phyloP scores from a whole-genome alignment of 2,888 invertebrate species.

The Drosophila putrida region DNA sequence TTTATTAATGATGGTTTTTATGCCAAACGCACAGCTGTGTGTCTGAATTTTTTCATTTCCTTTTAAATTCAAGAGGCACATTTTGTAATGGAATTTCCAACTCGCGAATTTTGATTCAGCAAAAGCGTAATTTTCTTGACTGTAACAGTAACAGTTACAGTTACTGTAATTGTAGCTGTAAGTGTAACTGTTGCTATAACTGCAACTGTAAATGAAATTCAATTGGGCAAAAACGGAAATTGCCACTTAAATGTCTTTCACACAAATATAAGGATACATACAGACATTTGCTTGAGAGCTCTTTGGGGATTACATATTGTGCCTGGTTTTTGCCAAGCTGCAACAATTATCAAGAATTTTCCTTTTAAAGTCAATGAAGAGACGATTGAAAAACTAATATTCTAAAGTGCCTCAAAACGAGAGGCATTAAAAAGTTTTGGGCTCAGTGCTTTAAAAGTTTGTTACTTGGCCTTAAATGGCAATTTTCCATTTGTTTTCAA shows the following conservation, averaged over 20 bases:
- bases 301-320: constrained; percentile 10
- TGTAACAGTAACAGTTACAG: constrained; percentile 8
- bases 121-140: constrained; percentile 24
- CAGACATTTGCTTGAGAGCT: not conserved
- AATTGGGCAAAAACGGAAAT: constrained; percentile 50
- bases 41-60: not conserved
- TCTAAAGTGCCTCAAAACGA: constrained; percentile 19
- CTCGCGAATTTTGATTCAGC: constrained; percentile 17
- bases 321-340: constrained; percentile 9
- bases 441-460: constrained; percentile 18
- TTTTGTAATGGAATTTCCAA: constrained; percentile 12
- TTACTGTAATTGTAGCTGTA: constrained; percentile 11
- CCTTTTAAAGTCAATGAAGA: constrained; percentile 6
- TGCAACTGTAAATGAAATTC: constrained; percentile 35
- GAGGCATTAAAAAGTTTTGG: constrained; percentile 44
- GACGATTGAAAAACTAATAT: constrained; percentile 46
- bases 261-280: not conserved
- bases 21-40: constrained; percentile 34
- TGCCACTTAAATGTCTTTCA: constrained; percentile 35
- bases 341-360: constrained; percentile 47
- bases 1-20: constrained; percentile 28
- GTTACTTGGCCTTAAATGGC: constrained; percentile 10
- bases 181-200: constrained; percentile 17
- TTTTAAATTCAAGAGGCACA: not conserved
- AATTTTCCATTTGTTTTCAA: constrained; percentile 7